phyloP scores from a whole-genome alignment of 2,113 vertebrate genomes.

The Bungarus multicinctus region DNA sequence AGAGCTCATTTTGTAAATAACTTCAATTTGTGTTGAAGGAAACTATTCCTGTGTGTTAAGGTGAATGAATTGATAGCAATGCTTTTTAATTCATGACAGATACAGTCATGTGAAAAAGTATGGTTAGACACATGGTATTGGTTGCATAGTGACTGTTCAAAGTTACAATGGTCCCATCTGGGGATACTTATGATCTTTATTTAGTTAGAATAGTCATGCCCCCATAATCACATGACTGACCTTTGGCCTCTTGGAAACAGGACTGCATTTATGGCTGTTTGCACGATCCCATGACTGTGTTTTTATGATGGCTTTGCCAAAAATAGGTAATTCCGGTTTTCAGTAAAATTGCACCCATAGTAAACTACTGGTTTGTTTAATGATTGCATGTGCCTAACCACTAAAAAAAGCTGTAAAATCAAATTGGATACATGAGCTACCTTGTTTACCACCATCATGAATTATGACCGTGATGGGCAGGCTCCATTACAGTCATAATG shows the following conservation, averaged over 20 bases:
- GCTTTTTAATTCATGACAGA: neutral
- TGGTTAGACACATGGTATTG: neutral
- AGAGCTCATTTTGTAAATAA: neutral
- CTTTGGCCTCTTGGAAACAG: neutral
- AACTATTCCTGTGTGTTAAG: neutral
- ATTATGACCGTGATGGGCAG: neutral
- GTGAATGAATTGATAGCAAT: neutral
- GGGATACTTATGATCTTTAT: neutral
- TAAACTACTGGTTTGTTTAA: neutral
- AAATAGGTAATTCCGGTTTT: neutral
- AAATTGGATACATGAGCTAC: neutral
- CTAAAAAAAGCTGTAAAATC: neutral
- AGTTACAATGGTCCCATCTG: neutral
- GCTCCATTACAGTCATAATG: neutral
- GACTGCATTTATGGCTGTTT: neutral
- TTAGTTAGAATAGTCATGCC: neutral
- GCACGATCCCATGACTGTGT: neutral
- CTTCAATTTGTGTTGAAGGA: neutral
- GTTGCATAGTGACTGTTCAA: neutral
- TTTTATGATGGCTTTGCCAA: neutral
- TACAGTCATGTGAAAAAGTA: neutral
- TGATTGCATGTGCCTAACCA: neutral
- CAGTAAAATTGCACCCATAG: neutral
- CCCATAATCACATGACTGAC: neutral
- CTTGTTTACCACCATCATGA: neutral